Conservation (phyloP, 2,888 invertebrate genomes). For the Brassicogethes aeneus region DNA sequence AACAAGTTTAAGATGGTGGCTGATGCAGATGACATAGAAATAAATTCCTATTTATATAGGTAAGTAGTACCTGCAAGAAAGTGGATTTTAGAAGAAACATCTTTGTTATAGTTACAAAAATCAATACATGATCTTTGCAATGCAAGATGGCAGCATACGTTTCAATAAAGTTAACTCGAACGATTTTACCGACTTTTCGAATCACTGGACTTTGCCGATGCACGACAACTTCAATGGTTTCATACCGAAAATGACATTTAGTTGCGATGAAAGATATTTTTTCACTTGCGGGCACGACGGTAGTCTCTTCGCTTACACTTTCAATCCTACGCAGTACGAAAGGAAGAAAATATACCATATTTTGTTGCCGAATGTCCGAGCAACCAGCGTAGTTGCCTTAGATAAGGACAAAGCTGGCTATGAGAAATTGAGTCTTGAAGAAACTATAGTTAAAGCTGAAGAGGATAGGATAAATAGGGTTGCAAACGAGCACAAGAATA, state of each 20-base stretch:
- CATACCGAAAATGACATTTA: conserved; percentile 55
- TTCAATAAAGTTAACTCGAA: conserved; percentile 44
- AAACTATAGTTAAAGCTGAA: conserved; percentile 60
- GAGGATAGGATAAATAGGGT: conserved; percentile 51
- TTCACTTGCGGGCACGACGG: conserved; percentile 62
- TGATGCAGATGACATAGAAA: conserved; percentile 49
- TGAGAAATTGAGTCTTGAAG: conserved; percentile 48
- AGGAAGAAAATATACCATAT: conserved; percentile 1
- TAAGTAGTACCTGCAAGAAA: no score
- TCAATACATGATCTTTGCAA: conserved; percentile 49
- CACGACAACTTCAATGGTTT: conserved; percentile 65
- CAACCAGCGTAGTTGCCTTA: conserved; percentile 1
- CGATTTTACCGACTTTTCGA: conserved; percentile 47
- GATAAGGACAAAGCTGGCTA: conserved; percentile 38
- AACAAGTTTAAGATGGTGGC: conserved; percentile 41
- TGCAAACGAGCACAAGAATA: conserved; percentile 55
- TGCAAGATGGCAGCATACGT: conserved; percentile 52
- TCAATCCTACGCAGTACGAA: conserved; percentile 43
- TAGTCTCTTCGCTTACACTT: conserved; percentile 63
- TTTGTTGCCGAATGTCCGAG: conserved; percentile 25
- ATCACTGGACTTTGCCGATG: conserved; percentile 63
- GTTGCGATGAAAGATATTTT: conserved; percentile 49
- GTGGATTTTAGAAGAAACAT: no score
- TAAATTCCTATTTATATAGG: conserved; percentile 46
- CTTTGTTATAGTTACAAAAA: conserved; percentile 41